Evolutionary conservation across 2,888 invertebrate species (phyloP).

Genomic region (Atherix ibis): DNA sequence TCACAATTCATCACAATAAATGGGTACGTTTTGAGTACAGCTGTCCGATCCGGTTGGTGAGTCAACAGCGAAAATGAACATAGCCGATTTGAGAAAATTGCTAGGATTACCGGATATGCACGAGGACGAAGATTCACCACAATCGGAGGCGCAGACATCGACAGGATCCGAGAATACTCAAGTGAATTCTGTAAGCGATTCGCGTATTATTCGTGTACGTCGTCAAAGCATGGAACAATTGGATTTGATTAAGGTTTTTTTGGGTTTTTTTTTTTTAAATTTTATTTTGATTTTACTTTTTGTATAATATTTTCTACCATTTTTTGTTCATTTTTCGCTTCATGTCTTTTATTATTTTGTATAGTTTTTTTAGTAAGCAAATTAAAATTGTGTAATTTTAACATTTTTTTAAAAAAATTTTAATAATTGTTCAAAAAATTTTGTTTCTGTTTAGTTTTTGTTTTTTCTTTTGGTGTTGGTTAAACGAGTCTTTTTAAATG

Average conservation of each 20-base stretch:
- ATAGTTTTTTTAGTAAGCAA: too few species aligned
- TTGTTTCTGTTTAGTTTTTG: conserved; percentile 2
- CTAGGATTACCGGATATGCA: conserved; percentile 50
- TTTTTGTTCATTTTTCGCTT: conserved; percentile 2
- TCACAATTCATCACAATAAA: too few species aligned
- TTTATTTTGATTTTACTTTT: too few species aligned
- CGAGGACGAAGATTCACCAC: conserved; percentile 31
- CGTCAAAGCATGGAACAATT: conserved; percentile 93
- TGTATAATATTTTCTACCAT: conserved; percentile 14
- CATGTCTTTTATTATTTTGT: not conserved
- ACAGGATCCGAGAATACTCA: conserved; percentile 27
- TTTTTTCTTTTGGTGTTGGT: conserved; percentile 12
- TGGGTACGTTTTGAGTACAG: conserved; percentile 35
- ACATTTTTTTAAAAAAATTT: too few species aligned
- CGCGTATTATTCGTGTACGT: conserved; percentile 46
- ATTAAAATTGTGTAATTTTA: too few species aligned
- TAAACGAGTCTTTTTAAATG: not conserved
- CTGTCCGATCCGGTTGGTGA: conserved; percentile 81
- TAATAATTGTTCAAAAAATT: too few species aligned
- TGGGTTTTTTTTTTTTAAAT: too few species aligned
- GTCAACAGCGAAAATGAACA: conserved; percentile 86
- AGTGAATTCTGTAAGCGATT: conserved; percentile 27
- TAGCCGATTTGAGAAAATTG: conserved; percentile 72
- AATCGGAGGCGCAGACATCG: conserved; percentile 22
- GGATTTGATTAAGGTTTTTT: conserved; percentile 69